Evolutionary conservation across 2,888 invertebrate genomes (phyloP), one percentile per base, ranked within the genome.

Genomic region (Melanchra persicariae): DNA sequence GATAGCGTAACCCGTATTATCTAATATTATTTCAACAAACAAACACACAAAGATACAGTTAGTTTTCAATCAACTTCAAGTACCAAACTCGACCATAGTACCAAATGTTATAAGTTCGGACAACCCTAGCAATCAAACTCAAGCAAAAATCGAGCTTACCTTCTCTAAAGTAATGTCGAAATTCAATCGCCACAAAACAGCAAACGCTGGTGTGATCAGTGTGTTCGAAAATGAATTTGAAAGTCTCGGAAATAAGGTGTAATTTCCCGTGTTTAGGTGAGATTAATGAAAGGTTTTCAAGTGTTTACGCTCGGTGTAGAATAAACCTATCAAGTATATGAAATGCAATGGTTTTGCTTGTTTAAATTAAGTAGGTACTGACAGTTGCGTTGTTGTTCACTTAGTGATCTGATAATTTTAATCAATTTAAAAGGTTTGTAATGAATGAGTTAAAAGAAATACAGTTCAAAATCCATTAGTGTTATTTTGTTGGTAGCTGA

Each of bases 61-160:
- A 91, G 92, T 93, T 94, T 94, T 92, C 95, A 95, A 95, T 95
- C 94, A 94, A 91, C 87, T 87, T 94, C 91, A 91, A 95, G 95
- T 89, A 86, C 84, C 69, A 74, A 83, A 83, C 78, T 78, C 78
- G 74, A 67, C 70, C 76, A 70, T 66, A 80, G 79, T 85, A 89
- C 91, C 94, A 94, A 95, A 93, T 95, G 95, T 93, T 94, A 86
- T 83, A 85, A 84, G 82, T 73, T 74, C 15, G 59, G 69, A 26
- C 74, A 78, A 67, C 80, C 86, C 84, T 85, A 73, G 9, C 4
- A n/a, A 45, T 15, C 17, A 0, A 26, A 75, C 70, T 76, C 70
- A 51, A 70, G 60, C 22, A 40, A 81, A 81, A 71, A 34, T 66
- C 15, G 26, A 58, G 49, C 67, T 74, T 83, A 81, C 7, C 0